A percentile compares a stretch with the other conserved stretches of the same genome.
These are phyloP conservation scores for Drosophila tanythrix DNA, from an alignment of 2,888 invertebrate genomes.

Conservation along the genomic window DNA sequence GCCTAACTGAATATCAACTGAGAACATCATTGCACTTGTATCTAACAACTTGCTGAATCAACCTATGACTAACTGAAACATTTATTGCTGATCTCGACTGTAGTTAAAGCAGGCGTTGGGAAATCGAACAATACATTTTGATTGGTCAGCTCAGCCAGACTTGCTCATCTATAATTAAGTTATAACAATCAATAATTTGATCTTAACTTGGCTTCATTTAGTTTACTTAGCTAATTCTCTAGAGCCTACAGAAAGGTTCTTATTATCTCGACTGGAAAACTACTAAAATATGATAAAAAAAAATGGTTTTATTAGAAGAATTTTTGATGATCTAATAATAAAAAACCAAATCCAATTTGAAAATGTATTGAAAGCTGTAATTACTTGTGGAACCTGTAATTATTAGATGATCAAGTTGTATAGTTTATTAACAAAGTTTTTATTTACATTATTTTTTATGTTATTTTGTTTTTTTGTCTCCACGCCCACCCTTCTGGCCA, in stretches of 20 bases:
- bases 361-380: neutral
- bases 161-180: conserved; percentile 41
- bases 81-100: conserved; percentile 42
- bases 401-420: neutral
- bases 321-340: neutral
- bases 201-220: neutral
- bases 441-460: too few species aligned
- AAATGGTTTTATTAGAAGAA: neutral
- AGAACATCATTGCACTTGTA: conserved; percentile 9
- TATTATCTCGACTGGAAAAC: neutral
- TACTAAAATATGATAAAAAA: neutral
- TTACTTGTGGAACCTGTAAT: neutral
- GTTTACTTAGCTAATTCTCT: neutral
- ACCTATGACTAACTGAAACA: conserved; percentile 24
- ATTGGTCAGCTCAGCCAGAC: conserved; percentile 17
- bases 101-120: conserved; percentile 6
- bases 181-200: conserved; percentile 4
- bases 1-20: conserved; percentile 13
- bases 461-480: neutral
- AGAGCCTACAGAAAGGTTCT: too few species aligned
- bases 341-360: neutral
- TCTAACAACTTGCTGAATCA: conserved; percentile 3
- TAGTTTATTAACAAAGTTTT: neutral
- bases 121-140: conserved; percentile 28
- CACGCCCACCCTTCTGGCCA: neutral